A percentile compares a stretch with the other conserved stretches of the same genome.
These are phyloP conservation scores for Gambusia yucatana DNA, from an alignment of 2,797 vertebrate species.

Conservation along the genomic window DNA sequence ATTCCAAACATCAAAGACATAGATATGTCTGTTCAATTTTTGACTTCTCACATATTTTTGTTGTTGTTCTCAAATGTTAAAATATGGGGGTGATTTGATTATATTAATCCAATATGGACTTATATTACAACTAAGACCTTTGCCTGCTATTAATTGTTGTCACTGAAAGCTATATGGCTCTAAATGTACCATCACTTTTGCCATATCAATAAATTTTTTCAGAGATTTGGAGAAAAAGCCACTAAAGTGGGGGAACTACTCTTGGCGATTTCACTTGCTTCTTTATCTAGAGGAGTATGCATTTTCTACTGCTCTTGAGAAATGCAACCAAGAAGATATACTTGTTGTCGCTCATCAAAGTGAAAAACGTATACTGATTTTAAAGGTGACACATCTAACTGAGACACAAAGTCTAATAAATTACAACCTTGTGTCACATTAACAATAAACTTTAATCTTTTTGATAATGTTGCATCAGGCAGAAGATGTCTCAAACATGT, in stretches of 20 bases:
- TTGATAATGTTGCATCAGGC: background rate
- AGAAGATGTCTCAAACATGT: background rate
- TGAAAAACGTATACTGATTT: constrained; percentile 65
- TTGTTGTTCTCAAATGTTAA: background rate
- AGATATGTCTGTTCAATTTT: background rate
- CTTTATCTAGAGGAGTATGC: constrained; percentile 79
- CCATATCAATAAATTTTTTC: background rate
- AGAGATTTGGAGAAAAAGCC: background rate
- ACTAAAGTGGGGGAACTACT: background rate
- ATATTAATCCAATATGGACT: background rate
- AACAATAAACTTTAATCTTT: background rate
- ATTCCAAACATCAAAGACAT: background rate
- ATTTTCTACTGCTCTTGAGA: constrained; percentile 81
- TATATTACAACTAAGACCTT: background rate
- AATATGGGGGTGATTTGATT: too few relatives aligned
- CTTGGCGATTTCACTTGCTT: constrained; percentile 6
- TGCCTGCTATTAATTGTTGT: background rate
- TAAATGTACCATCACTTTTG: background rate
- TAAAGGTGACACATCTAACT: constrained; percentile 67
- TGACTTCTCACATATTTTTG: background rate
- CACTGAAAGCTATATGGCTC: background rate
- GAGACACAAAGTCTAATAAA: background rate
- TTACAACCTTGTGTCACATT: background rate
- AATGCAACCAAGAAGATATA: constrained; percentile 76
- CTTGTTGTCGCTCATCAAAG: constrained; percentile 60